Evolutionary conservation across 2,797 vertebrate genomes (phyloP), one percentile per base, ranked within the genome.

Genomic region (Saxicola maurus): DNA sequence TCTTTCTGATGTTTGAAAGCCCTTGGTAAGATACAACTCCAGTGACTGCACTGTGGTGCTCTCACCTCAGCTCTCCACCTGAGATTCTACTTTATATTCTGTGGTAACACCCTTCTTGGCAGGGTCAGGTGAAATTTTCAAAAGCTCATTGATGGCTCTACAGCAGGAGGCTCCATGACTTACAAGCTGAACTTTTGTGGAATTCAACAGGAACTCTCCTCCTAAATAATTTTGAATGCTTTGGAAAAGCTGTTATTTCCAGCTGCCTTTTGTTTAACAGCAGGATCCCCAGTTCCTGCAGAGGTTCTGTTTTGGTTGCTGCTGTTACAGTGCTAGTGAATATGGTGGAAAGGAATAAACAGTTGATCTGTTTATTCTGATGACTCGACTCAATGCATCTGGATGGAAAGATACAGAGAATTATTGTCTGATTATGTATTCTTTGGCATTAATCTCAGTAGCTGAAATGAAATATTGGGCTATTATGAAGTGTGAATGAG

Each of bases 361-460:
- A 38, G 21, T 37, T 81, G 30, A 52, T 71, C 51, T 40, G 35
- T 61, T 82, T 68, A 59, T 89, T 86, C 86, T 43, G n/a, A 82
- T 69, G 21, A 49, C 25, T 77, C 59, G 25, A 52, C 62, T 76
- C 5, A 0, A 73, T 37, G 75, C 82, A 89, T 92, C 57, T 92
- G 81, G 80, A 91, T 72, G 72, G 89, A 91, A 90, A 90, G 86
- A 69, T 30, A 85, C 18, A 48, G 60, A 92, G 57, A 81, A 85
- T 52, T 90, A 90, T 83, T 57, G 68, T 38, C 9, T 48, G 42
- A 78, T 89, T 85, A 83, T 62, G 74, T 77, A 91, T 87, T 83
- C 81, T 90, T 86, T 66, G 49, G 59, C 84, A 89, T 89, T 88
- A 95, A 82, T 84, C 60, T 91, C 84, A 66, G 72, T 12, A 84